Evolutionary conservation across 2,888 invertebrate species (phyloP).

Genomic region (Reticulitermes lucifugus): DNA sequence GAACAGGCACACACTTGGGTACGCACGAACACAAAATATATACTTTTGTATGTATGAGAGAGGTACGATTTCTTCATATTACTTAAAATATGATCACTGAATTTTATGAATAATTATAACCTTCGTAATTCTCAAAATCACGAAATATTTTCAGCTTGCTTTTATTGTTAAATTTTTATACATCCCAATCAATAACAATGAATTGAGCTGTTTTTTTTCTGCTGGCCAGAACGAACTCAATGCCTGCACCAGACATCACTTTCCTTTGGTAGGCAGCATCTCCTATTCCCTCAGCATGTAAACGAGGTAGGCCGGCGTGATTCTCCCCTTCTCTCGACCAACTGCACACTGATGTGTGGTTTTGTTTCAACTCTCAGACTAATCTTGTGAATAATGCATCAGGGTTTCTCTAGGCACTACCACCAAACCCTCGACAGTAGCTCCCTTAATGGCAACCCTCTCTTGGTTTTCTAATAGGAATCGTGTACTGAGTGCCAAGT

Average conservation of each 20-base stretch:
- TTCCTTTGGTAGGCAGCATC: neutral
- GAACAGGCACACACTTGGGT: too few species aligned
- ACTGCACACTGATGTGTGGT: neutral
- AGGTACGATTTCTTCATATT: too few species aligned
- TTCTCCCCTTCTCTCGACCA: neutral
- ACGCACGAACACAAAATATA: too few species aligned
- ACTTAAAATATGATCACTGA: too few species aligned
- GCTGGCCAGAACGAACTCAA: too few species aligned
- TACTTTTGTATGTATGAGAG: too few species aligned
- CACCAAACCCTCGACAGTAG: neutral
- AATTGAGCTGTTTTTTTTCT: neutral
- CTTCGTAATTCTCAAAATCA: too few species aligned
- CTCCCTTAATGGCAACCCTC: slow-evolving; percentile 11
- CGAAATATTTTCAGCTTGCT: too few species aligned
- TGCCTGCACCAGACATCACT: too few species aligned
- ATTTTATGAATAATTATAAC: too few species aligned
- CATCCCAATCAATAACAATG: neutral
- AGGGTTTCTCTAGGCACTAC: slow-evolving; percentile 38
- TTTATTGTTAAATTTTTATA: too few species aligned
- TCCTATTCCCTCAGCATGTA: neutral
- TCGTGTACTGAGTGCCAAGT: slow-evolving; percentile 22
- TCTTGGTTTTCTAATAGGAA: neutral
- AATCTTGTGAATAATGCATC: slow-evolving; percentile 44
- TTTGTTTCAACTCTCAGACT: neutral
- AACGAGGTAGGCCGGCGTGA: neutral